A percentile compares a stretch with the other conserved stretches of the same genome.
Evolutionary conservation across 2,113 vertebrate genomes (phyloP).

Genomic region (Passer montanus): DNA sequence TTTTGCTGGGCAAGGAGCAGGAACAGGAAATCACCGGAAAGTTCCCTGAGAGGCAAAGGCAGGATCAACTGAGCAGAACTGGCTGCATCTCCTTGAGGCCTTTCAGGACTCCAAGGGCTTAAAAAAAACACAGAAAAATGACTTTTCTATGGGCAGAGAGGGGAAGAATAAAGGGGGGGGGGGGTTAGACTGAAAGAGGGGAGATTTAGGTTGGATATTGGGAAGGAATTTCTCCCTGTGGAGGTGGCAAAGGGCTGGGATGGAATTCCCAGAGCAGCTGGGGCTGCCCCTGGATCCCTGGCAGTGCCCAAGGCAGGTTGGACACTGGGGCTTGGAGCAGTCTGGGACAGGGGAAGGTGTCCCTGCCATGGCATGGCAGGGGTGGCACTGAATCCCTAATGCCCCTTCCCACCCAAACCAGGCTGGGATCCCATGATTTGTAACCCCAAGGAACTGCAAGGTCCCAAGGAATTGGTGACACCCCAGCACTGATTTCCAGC

Average conservation of each 20-base stretch:
- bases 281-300: neutral
- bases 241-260: neutral
- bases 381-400: neutral
- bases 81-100: neutral
- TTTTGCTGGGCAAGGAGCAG: neutral
- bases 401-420: neutral
- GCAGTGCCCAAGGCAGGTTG: neutral
- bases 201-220: too few species aligned
- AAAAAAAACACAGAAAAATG: neutral
- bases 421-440: neutral
- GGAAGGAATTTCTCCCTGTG: neutral
- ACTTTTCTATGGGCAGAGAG: neutral
- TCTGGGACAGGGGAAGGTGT: neutral
- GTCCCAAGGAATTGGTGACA: neutral
- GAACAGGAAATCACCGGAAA: neutral
- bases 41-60: neutral
- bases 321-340: neutral
- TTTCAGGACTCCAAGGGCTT: neutral
- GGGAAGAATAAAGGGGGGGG: neutral
- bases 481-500: neutral
- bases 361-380: neutral
- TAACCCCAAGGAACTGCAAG: neutral
- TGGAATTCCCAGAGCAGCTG: neutral
- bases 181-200: neutral
- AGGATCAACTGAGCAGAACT: neutral